Evolutionary conservation across 1,140 invertebrate species (phyloP), one percentile per base, ranked within the genome.

Genomic region (Drosophila busckii): DNA sequence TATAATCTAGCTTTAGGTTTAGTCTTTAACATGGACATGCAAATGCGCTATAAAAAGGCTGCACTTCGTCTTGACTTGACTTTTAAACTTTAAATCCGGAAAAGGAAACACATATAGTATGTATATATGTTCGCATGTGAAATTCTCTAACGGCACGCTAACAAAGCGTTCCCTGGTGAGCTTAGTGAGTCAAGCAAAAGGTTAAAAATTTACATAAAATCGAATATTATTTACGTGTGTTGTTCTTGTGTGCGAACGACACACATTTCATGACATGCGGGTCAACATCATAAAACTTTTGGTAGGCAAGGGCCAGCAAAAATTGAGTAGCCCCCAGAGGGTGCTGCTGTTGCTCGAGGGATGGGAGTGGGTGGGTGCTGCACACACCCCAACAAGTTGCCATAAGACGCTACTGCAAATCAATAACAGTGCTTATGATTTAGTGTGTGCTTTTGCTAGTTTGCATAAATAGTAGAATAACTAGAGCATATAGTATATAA

Each of bases 151-250:
- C 54, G 46, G 54, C 73, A 80, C 69, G 75, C 73, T 23, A 78
- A 73, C 64, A 29, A 50, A 41, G 53, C 48, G 35, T 49, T 31
- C 29, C 46, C 19, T 22, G 40, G 25, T 48, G 32, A 15, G n/a
- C n/a, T n/a, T n/a, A n/a, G n/a, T n/a, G n/a, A n/a, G n/a, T 26
- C 40, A 54, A 53, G 58, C 40, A 52, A 80, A 78, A 80, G 73
- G 73, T 82, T 80, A 82, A 46, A 41, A 68, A 80, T 80, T 80
- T 69, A 59, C 73, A 80, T 80, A 80, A 80, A 80, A 80, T 80
- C 73, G 73, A 80, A 78, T 64, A 64, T 55, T 69, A 41, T 15
- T n/a, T 35, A 22, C 6, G 35, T 49, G 12, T 38, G 26, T 26
- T 32, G 29, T 17, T 16, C 17, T 17, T 44, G 41, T 53, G 38